phyloP scores from a whole-genome alignment of 2,113 vertebrate genomes.

The Castor canadensis region DNA sequence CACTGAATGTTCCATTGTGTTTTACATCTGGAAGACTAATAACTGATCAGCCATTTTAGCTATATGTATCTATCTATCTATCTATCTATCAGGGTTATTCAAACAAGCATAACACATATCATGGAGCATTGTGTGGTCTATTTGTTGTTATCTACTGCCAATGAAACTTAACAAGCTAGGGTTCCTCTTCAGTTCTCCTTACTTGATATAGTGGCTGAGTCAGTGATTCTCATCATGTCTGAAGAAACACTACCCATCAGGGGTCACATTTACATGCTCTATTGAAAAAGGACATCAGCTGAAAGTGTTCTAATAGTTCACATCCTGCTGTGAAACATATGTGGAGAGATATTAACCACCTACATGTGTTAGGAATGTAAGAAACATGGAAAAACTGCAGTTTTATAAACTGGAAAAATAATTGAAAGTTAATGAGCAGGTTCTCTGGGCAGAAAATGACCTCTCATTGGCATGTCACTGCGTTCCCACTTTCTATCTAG shows the following conservation, averaged over 20 bases:
- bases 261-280: slow-evolving; percentile 82
- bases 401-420: slow-evolving; percentile 82
- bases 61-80: background rate
- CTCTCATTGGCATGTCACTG: slow-evolving; percentile 78
- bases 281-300: slow-evolving; percentile 81
- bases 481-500: slow-evolving; percentile 71
- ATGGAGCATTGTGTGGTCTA: background rate
- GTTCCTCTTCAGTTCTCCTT: slow-evolving; percentile 31
- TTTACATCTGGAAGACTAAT: background rate
- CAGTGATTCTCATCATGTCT: slow-evolving; percentile 78
- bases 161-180: slow-evolving; percentile 10
- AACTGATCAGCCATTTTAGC: background rate
- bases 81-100: background rate
- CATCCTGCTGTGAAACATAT: slow-evolving; percentile 84
- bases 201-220: slow-evolving; percentile 40
- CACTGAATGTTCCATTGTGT: background rate
- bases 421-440: slow-evolving; percentile 84
- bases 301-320: slow-evolving; percentile 80
- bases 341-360: slow-evolving; percentile 85
- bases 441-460: slow-evolving; percentile 79
- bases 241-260: slow-evolving; percentile 75
- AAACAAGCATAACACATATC: background rate
- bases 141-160: slow-evolving; percentile 35
- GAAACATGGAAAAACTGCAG: slow-evolving; percentile 72
- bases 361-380: slow-evolving; percentile 81